Percentiles rank a stretch among this genome's conserved stretches.
Conservation (phyloP, 2,797 vertebrate genomes). For the Crenuchus spilurus region DNA sequence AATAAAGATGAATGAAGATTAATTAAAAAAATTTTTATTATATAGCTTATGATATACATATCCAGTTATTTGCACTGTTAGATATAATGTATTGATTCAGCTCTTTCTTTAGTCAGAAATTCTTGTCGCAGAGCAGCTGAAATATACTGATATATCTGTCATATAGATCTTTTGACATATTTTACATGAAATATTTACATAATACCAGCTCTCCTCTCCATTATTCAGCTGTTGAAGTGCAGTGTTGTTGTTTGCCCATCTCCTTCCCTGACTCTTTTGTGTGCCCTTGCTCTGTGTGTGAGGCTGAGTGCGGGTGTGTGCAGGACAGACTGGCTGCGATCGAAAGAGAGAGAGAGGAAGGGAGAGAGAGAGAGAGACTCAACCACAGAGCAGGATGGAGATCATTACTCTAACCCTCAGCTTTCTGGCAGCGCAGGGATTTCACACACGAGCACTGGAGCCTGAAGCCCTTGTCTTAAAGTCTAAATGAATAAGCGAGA, state of each 20-base stretch:
- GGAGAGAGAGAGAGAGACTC: constrained; percentile 54
- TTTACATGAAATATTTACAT: too few species aligned
- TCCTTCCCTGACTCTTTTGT: constrained; percentile 22
- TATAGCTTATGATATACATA: too few species aligned
- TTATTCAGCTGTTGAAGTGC: neutral
- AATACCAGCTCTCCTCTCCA: neutral
- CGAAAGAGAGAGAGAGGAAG: constrained; percentile 33
- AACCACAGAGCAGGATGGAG: constrained; percentile 67
- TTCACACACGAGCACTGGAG: constrained; percentile 77
- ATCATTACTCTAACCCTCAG: constrained; percentile 67
- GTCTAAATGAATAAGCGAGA: constrained; percentile 78
- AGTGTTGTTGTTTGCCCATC: neutral
- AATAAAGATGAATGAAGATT: too few species aligned
- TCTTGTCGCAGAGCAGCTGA: too few species aligned
- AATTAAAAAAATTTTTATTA: too few species aligned
- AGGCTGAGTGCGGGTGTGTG: constrained; percentile 28
- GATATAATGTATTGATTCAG: too few species aligned
- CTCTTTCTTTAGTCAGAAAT: too few species aligned
- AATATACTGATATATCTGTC: too few species aligned
- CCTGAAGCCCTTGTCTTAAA: constrained; percentile 79
- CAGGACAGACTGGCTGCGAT: constrained; percentile 43
- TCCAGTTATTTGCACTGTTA: too few species aligned
- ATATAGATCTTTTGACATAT: too few species aligned
- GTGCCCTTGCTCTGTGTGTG: constrained; percentile 30
- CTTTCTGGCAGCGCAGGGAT: constrained; percentile 73